Evolutionary conservation across 2,797 vertebrate species (phyloP).

Genomic region (Muraenolepis orangiensis): DNA sequence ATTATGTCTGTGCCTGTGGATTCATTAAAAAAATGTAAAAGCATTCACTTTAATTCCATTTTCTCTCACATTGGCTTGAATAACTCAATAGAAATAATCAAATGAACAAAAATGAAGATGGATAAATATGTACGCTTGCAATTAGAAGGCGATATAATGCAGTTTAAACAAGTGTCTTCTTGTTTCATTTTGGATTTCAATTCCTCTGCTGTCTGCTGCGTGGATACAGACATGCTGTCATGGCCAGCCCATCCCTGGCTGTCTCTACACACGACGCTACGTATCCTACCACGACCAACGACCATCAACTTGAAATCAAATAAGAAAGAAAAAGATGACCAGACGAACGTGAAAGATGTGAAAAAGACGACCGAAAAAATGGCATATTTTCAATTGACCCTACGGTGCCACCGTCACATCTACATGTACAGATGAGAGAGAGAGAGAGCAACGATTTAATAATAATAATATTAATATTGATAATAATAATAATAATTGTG

Average conservation of each 20-base stretch:
- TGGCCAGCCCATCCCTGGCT: no score
- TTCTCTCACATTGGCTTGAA: not conserved
- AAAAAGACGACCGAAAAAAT: constrained; percentile 9
- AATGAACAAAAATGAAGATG: not conserved
- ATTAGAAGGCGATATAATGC: constrained; percentile 41
- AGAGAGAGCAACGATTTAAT: not conserved
- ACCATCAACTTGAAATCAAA: no score
- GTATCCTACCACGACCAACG: no score
- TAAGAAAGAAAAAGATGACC: no score
- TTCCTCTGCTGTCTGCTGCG: constrained; percentile 14
- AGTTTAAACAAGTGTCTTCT: constrained; percentile 22
- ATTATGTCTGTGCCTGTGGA: not conserved
- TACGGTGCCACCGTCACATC: not conserved
- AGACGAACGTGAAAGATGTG: no score
- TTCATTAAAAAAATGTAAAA: not conserved
- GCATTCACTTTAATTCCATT: not conserved
- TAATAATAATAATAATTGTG: not conserved
- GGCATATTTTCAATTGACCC: not conserved
- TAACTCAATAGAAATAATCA: not conserved
- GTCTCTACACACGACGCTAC: no score
- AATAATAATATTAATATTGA: not conserved
- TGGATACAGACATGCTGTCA: constrained; percentile 14
- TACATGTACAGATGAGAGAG: not conserved
- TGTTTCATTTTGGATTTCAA: not conserved
- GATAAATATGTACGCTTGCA: constrained; percentile 30